Evolutionary conservation across 1,140 invertebrate genomes (phyloP).

Genomic region (Drosophila nigromelanica): DNA sequence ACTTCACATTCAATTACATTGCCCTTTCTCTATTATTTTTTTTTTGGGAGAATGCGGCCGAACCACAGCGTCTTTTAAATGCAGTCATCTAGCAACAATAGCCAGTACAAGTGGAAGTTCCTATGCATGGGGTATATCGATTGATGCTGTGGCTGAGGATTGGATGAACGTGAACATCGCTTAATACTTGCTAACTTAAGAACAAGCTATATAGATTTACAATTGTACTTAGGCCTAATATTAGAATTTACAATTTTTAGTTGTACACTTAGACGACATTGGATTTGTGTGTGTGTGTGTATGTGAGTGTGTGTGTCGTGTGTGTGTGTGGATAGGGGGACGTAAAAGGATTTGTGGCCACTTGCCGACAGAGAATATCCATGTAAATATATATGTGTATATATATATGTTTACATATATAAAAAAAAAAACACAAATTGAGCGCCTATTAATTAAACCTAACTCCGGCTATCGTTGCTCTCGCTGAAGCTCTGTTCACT

Average conservation of each 20-base stretch:
- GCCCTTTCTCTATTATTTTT: neutral
- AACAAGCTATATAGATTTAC: constrained; percentile 68
- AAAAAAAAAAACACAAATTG: constrained; percentile 38
- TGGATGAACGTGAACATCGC: constrained; percentile 58
- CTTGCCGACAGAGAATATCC: constrained; percentile 1
- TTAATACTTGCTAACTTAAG: constrained; percentile 76
- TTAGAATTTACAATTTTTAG: constrained; percentile 73
- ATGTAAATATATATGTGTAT: neutral
- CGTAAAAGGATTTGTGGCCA: constrained; percentile 15
- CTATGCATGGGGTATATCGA: constrained; percentile 12
- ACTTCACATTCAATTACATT: constrained; percentile 25
- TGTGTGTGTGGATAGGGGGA: neutral
- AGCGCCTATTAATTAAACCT: constrained; percentile 40
- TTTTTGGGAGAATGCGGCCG: constrained; percentile 16
- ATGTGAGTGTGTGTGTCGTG: no score
- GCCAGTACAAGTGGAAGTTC: constrained; percentile 26
- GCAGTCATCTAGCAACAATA: constrained; percentile 36
- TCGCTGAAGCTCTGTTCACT: constrained; percentile 84
- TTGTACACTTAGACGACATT: constrained; percentile 48
- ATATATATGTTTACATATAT: constrained; percentile 3
- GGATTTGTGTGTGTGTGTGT: constrained; percentile 8
- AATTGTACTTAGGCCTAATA: constrained; percentile 72
- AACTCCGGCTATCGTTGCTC: constrained; percentile 84
- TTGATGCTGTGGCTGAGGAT: constrained; percentile 17
- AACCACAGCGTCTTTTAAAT: constrained; percentile 40